A percentile compares a stretch with the other conserved stretches of the same genome.
Evolutionary conservation across 1,140 invertebrate genomes (phyloP).

Genomic region (Pseudomyrmex dendroicus): DNA sequence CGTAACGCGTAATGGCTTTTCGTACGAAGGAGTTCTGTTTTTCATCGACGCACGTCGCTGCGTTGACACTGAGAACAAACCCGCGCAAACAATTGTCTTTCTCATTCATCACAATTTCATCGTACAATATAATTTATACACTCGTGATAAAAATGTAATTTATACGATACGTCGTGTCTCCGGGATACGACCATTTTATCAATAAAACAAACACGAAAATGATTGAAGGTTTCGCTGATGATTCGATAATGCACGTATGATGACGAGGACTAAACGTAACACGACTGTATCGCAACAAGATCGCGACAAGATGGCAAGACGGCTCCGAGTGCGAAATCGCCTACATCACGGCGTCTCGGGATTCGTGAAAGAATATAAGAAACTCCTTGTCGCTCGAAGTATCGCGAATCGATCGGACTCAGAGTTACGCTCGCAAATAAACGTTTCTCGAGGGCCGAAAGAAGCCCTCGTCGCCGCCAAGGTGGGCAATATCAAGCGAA

Average conservation of each 20-base stretch:
- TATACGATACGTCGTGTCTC: background rate
- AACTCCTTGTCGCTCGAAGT: constrained; percentile 60
- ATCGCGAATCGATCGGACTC: constrained; percentile 77
- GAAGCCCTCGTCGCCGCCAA: constrained; percentile 1
- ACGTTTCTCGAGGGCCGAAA: constrained; percentile 58
- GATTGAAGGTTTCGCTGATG: background rate
- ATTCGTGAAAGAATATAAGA: constrained; percentile 30
- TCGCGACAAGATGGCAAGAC: constrained; percentile 50
- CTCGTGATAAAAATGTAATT: background rate
- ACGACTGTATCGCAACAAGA: background rate
- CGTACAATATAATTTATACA: too few relatives aligned
- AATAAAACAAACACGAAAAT: background rate
- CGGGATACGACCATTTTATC: background rate
- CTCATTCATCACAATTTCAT: too few relatives aligned
- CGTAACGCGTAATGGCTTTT: constrained; percentile 29
- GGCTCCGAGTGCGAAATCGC: background rate
- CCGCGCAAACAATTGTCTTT: too few relatives aligned
- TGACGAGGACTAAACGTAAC: background rate
- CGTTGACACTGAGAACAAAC: too few relatives aligned
- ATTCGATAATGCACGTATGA: background rate
- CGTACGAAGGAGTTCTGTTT: background rate
- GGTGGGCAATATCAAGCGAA: constrained; percentile 58
- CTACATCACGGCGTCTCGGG: background rate
- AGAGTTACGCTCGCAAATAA: constrained; percentile 71
- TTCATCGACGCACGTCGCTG: background rate